Conservation (phyloP, 2,113 vertebrate genomes). For the Thinocorus orbignyianus region DNA sequence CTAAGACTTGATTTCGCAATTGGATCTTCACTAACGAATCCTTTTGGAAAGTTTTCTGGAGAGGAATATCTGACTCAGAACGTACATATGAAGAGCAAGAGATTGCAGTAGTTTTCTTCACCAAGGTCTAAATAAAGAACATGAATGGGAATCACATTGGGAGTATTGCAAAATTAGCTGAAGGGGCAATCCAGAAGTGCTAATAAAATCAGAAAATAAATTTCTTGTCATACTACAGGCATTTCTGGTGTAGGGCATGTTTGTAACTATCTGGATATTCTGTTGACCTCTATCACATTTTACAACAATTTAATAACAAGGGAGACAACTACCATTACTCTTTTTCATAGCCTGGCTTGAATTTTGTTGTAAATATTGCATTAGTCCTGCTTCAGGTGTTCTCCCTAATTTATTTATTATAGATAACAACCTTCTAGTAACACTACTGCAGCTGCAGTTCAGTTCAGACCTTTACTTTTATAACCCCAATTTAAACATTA, state of each 20-base stretch:
- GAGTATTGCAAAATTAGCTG: background rate
- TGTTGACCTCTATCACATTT: background rate
- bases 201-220: background rate
- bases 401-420: background rate
- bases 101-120: background rate
- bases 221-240: background rate
- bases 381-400: background rate
- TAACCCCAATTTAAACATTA: background rate
- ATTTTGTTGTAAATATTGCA: background rate
- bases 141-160: background rate
- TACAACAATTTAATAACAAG: background rate
- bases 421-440: background rate
- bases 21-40: background rate
- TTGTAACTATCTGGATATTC: background rate
- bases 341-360: background rate
- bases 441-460: background rate
- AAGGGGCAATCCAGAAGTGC: background rate
- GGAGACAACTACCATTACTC: background rate
- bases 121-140: background rate
- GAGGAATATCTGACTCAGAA: background rate
- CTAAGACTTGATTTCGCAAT: background rate
- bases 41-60: background rate
- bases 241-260: background rate
- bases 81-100: background rate
- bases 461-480: background rate